Percentiles rank a stretch among this genome's conserved stretches.
Conservation (phyloP, 2,888 invertebrate species). For the Heliothis peltigera region DNA sequence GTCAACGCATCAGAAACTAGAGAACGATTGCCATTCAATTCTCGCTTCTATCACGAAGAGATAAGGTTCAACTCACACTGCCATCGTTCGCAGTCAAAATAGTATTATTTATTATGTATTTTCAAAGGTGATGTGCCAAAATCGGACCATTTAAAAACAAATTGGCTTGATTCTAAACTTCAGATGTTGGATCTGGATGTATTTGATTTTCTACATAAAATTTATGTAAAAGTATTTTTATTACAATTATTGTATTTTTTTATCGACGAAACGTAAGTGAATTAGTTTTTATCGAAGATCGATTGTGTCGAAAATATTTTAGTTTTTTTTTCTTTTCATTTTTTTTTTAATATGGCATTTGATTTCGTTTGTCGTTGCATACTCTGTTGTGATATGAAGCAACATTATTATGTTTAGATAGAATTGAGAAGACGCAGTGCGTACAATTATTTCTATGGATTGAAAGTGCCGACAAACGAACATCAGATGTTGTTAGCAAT, state of each 20-base stretch:
- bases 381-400: background rate
- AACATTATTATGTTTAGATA: background rate
- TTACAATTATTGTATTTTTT: slow-evolving; percentile 67
- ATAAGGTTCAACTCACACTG: slow-evolving; percentile 52
- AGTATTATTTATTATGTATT: slow-evolving; percentile 79
- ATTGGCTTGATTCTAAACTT: slow-evolving; percentile 72
- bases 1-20: slow-evolving; percentile 31
- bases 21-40: slow-evolving; percentile 49
- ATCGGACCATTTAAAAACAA: slow-evolving; percentile 81
- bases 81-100: slow-evolving; percentile 61
- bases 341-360: slow-evolving; percentile 32
- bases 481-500: slow-evolving; percentile 28
- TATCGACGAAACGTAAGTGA: slow-evolving; percentile 73
- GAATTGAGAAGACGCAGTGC: slow-evolving; percentile 9
- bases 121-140: slow-evolving; percentile 84
- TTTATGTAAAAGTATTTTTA: slow-evolving; percentile 68
- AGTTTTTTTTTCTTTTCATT: slow-evolving; percentile 26
- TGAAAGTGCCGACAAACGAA: slow-evolving; percentile 23
- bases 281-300: slow-evolving; percentile 57
- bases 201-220: slow-evolving; percentile 61
- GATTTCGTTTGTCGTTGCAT: slow-evolving; percentile 36
- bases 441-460: background rate
- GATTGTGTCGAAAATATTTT: slow-evolving; percentile 54
- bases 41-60: slow-evolving; percentile 38
- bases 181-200: slow-evolving; percentile 62